These are phyloP conservation scores for Anoplophora glabripennis DNA, from an alignment of 1,140 invertebrate genomes.

Conservation along the genomic window DNA sequence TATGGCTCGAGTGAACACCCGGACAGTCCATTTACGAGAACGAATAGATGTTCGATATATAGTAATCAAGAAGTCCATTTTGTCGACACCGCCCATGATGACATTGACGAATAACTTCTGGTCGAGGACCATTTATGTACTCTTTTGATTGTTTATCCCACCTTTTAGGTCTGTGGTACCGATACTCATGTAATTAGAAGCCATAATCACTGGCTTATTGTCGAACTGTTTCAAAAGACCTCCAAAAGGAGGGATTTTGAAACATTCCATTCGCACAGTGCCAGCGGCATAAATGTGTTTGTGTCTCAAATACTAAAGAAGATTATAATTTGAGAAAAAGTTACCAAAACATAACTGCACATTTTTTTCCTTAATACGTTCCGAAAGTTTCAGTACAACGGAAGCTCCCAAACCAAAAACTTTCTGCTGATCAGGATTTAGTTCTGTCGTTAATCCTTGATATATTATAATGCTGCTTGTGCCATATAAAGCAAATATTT, in stretches of 20 bases:
- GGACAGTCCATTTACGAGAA: constrained; percentile 42
- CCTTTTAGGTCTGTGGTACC: no score
- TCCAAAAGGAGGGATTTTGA: constrained; percentile 33
- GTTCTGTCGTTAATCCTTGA: constrained; percentile 24
- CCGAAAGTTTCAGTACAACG: constrained; percentile 28
- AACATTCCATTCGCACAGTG: constrained; percentile 44
- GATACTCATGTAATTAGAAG: constrained; percentile 50
- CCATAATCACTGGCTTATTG: constrained; percentile 45
- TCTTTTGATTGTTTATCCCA: constrained; percentile 14
- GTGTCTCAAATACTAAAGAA: constrained; percentile 44
- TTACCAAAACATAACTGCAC: constrained; percentile 32
- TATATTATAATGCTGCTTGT: no score
- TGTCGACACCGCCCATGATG: constrained; percentile 49
- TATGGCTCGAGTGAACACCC: constrained; percentile 39
- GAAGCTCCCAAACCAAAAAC: constrained; percentile 18
- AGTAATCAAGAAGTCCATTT: constrained; percentile 35
- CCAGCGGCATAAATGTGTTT: constrained; percentile 45
- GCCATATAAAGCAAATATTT: constrained; percentile 22
- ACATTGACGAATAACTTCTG: constrained; percentile 41
- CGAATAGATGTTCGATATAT: constrained; percentile 38
- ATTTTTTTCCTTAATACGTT: constrained; percentile 39
- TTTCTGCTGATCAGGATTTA: neutral
- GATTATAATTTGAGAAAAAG: constrained; percentile 45
- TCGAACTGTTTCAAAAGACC: constrained; percentile 48
- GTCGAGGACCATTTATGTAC: constrained; percentile 40